Conservation (phyloP, 2,113 vertebrate species). For the Labrus mixtus region DNA sequence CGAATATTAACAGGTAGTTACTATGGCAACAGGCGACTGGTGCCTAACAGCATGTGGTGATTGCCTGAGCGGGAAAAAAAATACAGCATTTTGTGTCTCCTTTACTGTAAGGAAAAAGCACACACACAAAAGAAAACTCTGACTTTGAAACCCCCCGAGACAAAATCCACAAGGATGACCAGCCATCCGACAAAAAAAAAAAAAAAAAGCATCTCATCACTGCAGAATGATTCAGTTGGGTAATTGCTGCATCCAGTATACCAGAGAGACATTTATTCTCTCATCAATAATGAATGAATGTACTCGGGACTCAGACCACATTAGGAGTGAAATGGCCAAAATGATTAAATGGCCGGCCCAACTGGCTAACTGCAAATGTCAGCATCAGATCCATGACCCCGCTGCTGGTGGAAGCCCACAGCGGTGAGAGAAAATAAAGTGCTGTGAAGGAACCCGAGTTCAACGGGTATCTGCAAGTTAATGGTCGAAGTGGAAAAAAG, state of each 20-base stretch:
- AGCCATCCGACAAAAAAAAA: slow-evolving; percentile 28
- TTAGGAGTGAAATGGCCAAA: slow-evolving; percentile 64
- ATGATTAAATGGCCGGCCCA: slow-evolving; percentile 57
- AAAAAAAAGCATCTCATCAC: slow-evolving; percentile 33
- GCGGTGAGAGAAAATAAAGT: not conserved
- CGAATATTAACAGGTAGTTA: slow-evolving; percentile 85
- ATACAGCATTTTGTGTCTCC: not conserved
- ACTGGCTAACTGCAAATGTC: slow-evolving; percentile 61
- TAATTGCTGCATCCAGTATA: slow-evolving; percentile 40
- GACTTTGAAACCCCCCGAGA: slow-evolving; percentile 19
- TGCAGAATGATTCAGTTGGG: slow-evolving; percentile 30
- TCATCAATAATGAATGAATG: slow-evolving; percentile 72
- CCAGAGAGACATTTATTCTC: slow-evolving; percentile 59
- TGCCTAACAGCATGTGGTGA: slow-evolving; percentile 59
- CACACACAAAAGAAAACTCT: slow-evolving; percentile 24
- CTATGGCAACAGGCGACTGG: slow-evolving; percentile 81
- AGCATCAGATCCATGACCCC: slow-evolving; percentile 42
- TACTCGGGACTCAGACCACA: slow-evolving; percentile 49
- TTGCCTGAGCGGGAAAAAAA: slow-evolving; percentile 58
- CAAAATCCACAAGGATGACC: slow-evolving; percentile 16
- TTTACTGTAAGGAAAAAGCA: slow-evolving; percentile 54
- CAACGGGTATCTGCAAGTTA: no score
- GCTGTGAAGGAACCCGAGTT: not conserved
- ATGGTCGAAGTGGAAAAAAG: not conserved
- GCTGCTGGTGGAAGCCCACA: slow-evolving; percentile 29